Evolutionary conservation across 2,113 vertebrate genomes (phyloP), one percentile per base, ranked within the genome.

Genomic region (Uropsilus gracilis): DNA sequence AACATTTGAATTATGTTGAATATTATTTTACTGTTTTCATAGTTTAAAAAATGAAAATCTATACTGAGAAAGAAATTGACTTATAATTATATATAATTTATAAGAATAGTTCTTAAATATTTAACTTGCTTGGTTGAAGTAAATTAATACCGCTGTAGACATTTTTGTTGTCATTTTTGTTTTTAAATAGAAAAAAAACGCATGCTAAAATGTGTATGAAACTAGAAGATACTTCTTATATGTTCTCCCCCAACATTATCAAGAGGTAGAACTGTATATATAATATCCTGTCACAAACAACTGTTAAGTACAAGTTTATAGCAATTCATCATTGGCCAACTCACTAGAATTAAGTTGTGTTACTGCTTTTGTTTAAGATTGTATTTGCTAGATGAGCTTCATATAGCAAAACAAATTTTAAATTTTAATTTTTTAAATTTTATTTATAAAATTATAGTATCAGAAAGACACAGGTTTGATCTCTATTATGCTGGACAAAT

Each of bases 401-500:
- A 73, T 16, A 9, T 63, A n/a, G n/a, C n/a, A n/a, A n/a, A n/a
- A n/a, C n/a, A n/a, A n/a, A n/a, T n/a, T n/a, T n/a, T n/a, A n/a
- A n/a, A n/a, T n/a, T n/a, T n/a, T n/a, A n/a, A n/a, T n/a, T n/a
- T n/a, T n/a, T n/a, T n/a, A n/a, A n/a, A n/a, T n/a, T n/a, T n/a
- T n/a, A n/a, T n/a, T n/a, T n/a, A n/a, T n/a, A n/a, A n/a, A n/a
- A n/a, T n/a, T 6, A 28, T 39, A 57, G 37, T 68, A 64, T 89
- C 90, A 93, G 82, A 48, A 83, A 91, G 71, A 69, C 48, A 85
- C 12, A 90, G 57, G 4, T 82, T 93, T 90, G 82, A 91, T 42
- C 2, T 76, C 1, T 90, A 77, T 76, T 50, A n/a, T 28, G 26
- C 9, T 95, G 37, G 34, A 34, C 26, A 90, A 46, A 75, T 32